A percentile compares a stretch with the other conserved stretches of the same genome.
Conservation (phyloP, 2,888 invertebrate species). For the Tenthredo scrophulariae region DNA sequence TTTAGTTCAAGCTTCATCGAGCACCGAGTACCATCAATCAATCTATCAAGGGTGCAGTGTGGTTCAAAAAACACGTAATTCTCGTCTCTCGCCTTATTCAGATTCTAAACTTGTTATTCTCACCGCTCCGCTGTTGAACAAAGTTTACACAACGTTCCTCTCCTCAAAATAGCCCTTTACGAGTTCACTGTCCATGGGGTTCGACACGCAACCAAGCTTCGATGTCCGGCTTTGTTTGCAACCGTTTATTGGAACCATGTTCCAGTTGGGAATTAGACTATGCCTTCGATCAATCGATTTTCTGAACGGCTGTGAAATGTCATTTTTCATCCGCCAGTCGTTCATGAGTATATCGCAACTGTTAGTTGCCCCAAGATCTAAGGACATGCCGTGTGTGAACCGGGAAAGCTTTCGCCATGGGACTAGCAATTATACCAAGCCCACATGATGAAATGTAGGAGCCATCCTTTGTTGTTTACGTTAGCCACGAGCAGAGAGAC, state of each 20-base stretch:
- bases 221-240: neutral
- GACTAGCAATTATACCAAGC: conserved; percentile 1
- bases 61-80: neutral
- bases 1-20: conserved; percentile 22
- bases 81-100: neutral
- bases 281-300: too few species aligned
- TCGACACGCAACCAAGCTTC: too few species aligned
- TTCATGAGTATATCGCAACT: neutral
- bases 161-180: neutral
- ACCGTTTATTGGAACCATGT: neutral
- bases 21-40: neutral
- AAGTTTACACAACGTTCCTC: neutral
- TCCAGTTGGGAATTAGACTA: neutral
- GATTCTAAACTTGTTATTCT: neutral
- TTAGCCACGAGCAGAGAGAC: neutral
- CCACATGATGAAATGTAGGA: conserved; percentile 7
- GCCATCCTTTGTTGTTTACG: conserved; percentile 30
- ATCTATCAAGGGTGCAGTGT: neutral
- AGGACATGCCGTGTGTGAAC: neutral
- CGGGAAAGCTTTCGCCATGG: neutral
- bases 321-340: neutral
- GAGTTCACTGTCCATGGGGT: neutral
- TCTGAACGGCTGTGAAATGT: neutral
- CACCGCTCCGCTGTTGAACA: neutral
- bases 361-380: neutral